Evolutionary conservation across 2,113 vertebrate species (phyloP).

Genomic region (Sinocyclocheilus anshuiensis): DNA sequence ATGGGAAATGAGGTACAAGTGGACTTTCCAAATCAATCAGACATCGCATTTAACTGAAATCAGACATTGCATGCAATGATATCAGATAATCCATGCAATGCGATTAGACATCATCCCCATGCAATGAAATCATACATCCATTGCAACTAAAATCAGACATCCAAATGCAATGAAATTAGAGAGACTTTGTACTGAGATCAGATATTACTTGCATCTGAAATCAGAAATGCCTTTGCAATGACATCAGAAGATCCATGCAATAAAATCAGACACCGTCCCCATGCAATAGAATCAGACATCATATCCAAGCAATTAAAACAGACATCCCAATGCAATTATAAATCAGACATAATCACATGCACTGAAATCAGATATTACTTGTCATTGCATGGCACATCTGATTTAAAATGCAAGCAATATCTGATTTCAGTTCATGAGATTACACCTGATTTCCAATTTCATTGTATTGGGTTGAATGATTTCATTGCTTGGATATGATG

Average conservation of each 20-base stretch:
- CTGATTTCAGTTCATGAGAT: background rate
- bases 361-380: background rate
- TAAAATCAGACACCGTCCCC: too few relatives aligned
- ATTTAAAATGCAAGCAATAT: background rate
- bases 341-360: background rate
- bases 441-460: too few relatives aligned
- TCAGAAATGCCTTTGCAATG: background rate
- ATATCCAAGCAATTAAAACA: background rate
- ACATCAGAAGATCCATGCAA: background rate
- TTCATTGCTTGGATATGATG: background rate
- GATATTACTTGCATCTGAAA: background rate
- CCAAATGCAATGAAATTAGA: too few relatives aligned
- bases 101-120: background rate
- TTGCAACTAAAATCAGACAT: too few relatives aligned
- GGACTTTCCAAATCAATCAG: background rate
- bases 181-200: background rate
- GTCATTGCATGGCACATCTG: background rate
- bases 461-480: too few relatives aligned
- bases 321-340: background rate
- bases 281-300: background rate
- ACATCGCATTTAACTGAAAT: background rate
- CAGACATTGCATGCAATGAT: background rate
- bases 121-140: too few relatives aligned
- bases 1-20: background rate
- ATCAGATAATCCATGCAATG: background rate